Evolutionary conservation across 1,140 invertebrate species (phyloP).

Genomic region (Diorhabda sublineata): DNA sequence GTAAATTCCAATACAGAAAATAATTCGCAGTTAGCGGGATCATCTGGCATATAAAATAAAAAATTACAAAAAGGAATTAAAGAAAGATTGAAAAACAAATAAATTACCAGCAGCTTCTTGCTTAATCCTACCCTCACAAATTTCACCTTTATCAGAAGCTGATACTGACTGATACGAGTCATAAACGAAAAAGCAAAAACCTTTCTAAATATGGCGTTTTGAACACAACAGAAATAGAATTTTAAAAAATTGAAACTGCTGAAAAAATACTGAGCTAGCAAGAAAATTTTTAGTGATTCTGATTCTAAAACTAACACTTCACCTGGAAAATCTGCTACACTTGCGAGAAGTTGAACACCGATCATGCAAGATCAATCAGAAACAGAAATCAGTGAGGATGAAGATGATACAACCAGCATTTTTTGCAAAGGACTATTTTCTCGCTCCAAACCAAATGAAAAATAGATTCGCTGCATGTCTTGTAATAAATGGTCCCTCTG

Average conservation of each 20-base stretch:
- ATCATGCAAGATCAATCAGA: no score
- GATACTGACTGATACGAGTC: background rate
- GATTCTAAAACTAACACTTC: background rate
- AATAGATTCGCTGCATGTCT: conserved; percentile 11
- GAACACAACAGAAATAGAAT: background rate
- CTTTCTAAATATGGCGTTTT: conserved; percentile 7
- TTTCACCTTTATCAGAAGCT: background rate
- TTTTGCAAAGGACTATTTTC: conserved; percentile 14
- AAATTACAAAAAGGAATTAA: background rate
- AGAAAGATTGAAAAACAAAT: background rate
- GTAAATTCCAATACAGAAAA: background rate
- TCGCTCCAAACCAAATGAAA: conserved; percentile 5
- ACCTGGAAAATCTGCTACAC: background rate
- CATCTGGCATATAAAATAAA: conserved; percentile 8
- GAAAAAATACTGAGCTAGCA: background rate
- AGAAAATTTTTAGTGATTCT: background rate
- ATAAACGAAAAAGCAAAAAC: background rate
- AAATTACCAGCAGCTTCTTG: background rate
- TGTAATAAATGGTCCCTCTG: conserved; percentile 8
- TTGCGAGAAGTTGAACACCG: no score
- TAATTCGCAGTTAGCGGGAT: background rate
- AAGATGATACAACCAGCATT: background rate
- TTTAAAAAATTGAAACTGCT: background rate
- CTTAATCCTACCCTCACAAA: conserved; percentile 4
- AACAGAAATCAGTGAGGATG: background rate